Percentiles rank a stretch among this genome's conserved stretches.
Conservation (phyloP, 2,113 vertebrate genomes). For the Bambusicola thoracicus region DNA sequence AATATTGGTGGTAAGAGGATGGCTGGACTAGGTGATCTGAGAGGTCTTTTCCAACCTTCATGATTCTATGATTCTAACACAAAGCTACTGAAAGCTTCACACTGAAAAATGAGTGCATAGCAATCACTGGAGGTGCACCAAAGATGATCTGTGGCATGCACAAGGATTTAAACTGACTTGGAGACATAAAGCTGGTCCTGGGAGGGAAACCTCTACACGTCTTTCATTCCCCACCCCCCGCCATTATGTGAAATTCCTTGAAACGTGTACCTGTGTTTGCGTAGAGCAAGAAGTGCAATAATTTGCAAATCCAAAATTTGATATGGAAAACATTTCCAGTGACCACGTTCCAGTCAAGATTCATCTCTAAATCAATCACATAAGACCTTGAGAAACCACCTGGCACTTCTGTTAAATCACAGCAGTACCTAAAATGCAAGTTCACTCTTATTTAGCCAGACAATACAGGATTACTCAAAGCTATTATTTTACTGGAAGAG, state of each 20-base stretch:
- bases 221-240: neutral
- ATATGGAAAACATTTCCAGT: neutral
- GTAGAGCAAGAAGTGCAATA: neutral
- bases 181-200: neutral
- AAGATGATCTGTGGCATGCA: neutral
- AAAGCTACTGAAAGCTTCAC: neutral
- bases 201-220: neutral
- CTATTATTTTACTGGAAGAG: conserved; percentile 32
- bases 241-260: neutral
- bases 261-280: neutral
- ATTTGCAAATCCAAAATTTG: neutral
- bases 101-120: neutral
- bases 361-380: neutral
- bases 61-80: neutral
- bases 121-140: neutral
- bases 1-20: no score
- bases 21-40: no score
- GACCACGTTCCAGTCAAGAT: neutral
- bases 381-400: neutral
- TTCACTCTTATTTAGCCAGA: neutral
- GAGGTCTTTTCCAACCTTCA: no score
- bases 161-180: neutral
- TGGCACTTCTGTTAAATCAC: neutral
- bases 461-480: neutral
- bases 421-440: neutral